These are phyloP conservation scores for Pyrocephalus nanus DNA, from an alignment of 2,797 vertebrate genomes.

Conservation along the genomic window DNA sequence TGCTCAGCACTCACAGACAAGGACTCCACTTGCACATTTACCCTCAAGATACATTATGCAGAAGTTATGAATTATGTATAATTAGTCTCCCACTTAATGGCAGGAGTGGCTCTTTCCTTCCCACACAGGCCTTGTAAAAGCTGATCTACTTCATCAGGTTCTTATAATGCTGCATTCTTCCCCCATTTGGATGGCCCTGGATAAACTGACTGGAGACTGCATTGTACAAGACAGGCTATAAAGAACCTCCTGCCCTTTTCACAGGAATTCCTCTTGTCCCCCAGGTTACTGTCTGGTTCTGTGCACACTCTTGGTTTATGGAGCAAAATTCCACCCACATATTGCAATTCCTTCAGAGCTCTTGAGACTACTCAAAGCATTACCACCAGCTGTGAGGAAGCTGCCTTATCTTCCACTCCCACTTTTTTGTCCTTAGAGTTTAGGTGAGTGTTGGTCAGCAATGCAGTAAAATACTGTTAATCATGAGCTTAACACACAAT, in stretches of 20 bases:
- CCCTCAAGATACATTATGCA: background rate
- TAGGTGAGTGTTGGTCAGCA: background rate
- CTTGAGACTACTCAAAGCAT: background rate
- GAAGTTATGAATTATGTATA: background rate
- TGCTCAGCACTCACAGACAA: background rate
- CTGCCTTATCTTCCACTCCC: fast-evolving
- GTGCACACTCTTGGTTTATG: background rate
- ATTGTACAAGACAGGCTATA: background rate
- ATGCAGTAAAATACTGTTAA: background rate
- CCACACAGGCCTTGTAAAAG: background rate
- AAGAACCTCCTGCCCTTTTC: background rate
- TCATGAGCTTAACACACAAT: background rate
- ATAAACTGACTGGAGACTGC: background rate
- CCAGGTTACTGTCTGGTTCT: background rate
- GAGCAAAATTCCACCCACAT: background rate
- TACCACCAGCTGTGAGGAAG: background rate
- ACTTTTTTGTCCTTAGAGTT: background rate
- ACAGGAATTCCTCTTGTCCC: background rate
- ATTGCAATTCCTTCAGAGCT: background rate
- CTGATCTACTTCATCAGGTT: background rate
- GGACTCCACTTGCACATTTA: background rate
- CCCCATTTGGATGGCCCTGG: background rate
- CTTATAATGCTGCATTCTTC: background rate
- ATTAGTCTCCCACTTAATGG: background rate
- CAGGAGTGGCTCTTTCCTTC: background rate